Percentiles rank a stretch among this genome's conserved stretches.
Evolutionary conservation across 1,140 invertebrate species (phyloP).

Genomic region (Riptortus pedestris): DNA sequence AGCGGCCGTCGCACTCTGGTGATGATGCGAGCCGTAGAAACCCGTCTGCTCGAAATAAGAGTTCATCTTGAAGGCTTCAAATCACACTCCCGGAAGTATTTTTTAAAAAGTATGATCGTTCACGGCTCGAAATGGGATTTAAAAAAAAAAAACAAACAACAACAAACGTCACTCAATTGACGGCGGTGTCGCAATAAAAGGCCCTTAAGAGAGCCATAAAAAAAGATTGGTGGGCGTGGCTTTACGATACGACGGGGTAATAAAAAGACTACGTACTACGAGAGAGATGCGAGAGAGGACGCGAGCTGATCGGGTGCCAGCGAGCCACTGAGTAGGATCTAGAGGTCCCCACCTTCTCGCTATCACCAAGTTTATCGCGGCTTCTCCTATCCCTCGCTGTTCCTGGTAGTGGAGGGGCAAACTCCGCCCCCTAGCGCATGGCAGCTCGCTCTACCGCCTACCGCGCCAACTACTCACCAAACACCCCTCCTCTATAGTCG

Average conservation of each 20-base stretch:
- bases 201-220: slow-evolving; percentile 25
- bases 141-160: slow-evolving; percentile 8
- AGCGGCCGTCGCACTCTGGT: slow-evolving; percentile 52
- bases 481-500: slow-evolving; percentile 1
- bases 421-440: slow-evolving; percentile 5
- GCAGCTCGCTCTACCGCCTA: slow-evolving; percentile 15
- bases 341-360: background rate
- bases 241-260: slow-evolving; percentile 19
- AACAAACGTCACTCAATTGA: slow-evolving; percentile 9
- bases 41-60: slow-evolving; percentile 89
- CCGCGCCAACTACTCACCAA: slow-evolving; percentile 16
- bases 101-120: background rate
- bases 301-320: slow-evolving; percentile 12
- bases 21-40: slow-evolving; percentile 80
- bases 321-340: background rate
- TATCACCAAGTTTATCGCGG: slow-evolving; percentile 19
- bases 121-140: too few relatives aligned
- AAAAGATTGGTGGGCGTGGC: slow-evolving; percentile 19
- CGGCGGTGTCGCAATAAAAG: slow-evolving; percentile 22
- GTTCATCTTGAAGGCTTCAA: slow-evolving; percentile 59
- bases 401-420: slow-evolving; percentile 9
- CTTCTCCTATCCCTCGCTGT: background rate
- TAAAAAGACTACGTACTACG: slow-evolving; percentile 20
- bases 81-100: background rate
- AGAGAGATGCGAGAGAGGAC: slow-evolving; percentile 12